Evolutionary conservation across 2,888 invertebrate species (phyloP), one percentile per base, ranked within the genome.

Genomic region (Amblyjoppa fuscipennis): DNA sequence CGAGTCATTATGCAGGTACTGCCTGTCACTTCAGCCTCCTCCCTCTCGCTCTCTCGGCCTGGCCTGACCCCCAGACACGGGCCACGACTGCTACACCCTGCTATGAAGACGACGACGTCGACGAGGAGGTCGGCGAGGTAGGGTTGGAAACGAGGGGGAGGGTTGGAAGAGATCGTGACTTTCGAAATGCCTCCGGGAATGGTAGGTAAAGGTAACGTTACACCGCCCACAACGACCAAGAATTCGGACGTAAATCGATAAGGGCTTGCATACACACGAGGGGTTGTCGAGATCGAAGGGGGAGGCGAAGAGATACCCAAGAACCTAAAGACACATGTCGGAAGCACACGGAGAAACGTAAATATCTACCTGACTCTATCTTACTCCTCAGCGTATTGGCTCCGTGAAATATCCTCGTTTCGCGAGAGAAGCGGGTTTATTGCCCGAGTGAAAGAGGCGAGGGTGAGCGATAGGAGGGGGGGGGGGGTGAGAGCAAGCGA

Each of bases 1-100:
- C 89, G 90, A 91, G 90, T 90, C 90, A 91, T 91, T 91, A 91
- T 91, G 91, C 91, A 91, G 91, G 90, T 91, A 91, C 90, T 85
- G 84, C 85, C 85, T 87, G 90, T 91, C 91, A 90, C 89, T 90
- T 89, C 82, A 70, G 76, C 84, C 82, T 86, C 86, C 70, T 5
- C 49, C 49, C 51, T 49, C 49, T 51, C 70, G 20, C 76, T 78
- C 74, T 45, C 59, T 64, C 25, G 41, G 59, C 34, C 73, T 77
- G 74, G 81, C 53, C 74, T 81, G 84, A 81, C 81, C 79, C 79
- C 81, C 70, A 81, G 78, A 85, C 81, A 34, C 61, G 16, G 59
- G 64, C 70, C 70, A 66, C 76, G 73, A 41, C 61, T 64, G 38
- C 71, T 78, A 81, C 51, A 64, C 76, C 53, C 49, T 71, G 41